phyloP scores from a whole-genome alignment of 2,888 invertebrate species.

The Polia nebulosa region DNA sequence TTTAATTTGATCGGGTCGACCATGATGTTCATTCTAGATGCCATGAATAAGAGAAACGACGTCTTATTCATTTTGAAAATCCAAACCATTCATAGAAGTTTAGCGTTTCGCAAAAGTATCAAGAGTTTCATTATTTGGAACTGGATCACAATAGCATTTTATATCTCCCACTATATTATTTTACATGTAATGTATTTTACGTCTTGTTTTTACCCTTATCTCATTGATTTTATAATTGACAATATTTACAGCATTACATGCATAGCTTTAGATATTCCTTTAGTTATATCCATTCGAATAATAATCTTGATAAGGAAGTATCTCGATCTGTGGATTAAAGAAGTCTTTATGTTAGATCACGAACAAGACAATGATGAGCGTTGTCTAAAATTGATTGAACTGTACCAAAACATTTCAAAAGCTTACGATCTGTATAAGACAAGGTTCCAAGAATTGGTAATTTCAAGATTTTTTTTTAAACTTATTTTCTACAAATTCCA shows the following conservation, averaged over 20 bases:
- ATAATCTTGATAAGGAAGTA: conserved; percentile 8
- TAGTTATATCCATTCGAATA: conserved; percentile 8
- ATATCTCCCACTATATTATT: not conserved
- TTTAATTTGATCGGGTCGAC: not conserved
- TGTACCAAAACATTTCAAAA: conserved; percentile 15
- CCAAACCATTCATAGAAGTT: conserved; percentile 34
- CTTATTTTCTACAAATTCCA: too few species aligned
- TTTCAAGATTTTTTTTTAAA: not conserved
- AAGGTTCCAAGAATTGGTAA: conserved; percentile 3
- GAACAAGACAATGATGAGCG: not conserved
- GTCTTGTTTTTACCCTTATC: not conserved
- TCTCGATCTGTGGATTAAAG: conserved; percentile 11
- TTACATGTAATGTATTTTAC: not conserved
- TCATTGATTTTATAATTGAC: not conserved
- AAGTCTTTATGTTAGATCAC: not conserved
- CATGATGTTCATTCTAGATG: not conserved
- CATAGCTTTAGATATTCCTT: conserved; percentile 1
- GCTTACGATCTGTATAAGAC: conserved; percentile 9
- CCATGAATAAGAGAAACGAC: conserved; percentile 2
- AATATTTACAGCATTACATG: not conserved
- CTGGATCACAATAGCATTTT: conserved; percentile 30
- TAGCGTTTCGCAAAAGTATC: conserved; percentile 19
- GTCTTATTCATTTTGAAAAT: conserved; percentile 39
- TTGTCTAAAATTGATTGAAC: not conserved
- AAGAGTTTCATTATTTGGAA: conserved; percentile 31